Evolutionary conservation across 2,888 invertebrate species (phyloP).

Genomic region (Polydrusus pterygomalis): DNA sequence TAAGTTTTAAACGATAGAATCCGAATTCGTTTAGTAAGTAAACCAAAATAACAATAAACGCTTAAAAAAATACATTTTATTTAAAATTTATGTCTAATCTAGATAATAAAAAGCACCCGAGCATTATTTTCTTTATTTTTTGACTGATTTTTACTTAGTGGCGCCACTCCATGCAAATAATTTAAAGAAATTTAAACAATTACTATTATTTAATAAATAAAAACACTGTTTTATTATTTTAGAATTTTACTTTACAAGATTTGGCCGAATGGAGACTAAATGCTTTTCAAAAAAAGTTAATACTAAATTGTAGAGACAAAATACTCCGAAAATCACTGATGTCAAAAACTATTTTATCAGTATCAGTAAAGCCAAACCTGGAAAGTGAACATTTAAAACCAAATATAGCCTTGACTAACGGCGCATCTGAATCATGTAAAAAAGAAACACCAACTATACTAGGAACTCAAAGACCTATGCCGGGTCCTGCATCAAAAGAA

Average conservation of each 20-base stretch:
- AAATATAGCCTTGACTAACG: neutral
- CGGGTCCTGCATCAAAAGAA: too few relatives aligned
- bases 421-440: neutral
- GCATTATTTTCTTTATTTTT: too few relatives aligned
- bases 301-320: slow-evolving; percentile 7
- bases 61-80: too few relatives aligned
- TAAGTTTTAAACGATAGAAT: too few relatives aligned
- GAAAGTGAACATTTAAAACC: neutral
- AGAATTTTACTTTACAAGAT: slow-evolving; percentile 5
- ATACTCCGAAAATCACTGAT: neutral
- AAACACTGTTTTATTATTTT: neutral
- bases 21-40: too few relatives aligned
- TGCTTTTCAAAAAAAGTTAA: neutral
- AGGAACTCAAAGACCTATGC: neutral
- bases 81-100: too few relatives aligned
- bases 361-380: neutral
- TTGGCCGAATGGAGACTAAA: neutral
- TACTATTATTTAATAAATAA: neutral
- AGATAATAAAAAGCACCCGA: too few relatives aligned
- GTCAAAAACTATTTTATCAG: neutral
- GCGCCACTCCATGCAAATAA: too few relatives aligned
- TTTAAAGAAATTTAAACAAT: too few relatives aligned
- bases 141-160: too few relatives aligned
- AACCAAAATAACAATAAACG: too few relatives aligned
- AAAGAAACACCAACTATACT: neutral